These are phyloP conservation scores for Archips crataeganus DNA, from an alignment of 2,888 invertebrate genomes.

Conservation along the genomic window DNA sequence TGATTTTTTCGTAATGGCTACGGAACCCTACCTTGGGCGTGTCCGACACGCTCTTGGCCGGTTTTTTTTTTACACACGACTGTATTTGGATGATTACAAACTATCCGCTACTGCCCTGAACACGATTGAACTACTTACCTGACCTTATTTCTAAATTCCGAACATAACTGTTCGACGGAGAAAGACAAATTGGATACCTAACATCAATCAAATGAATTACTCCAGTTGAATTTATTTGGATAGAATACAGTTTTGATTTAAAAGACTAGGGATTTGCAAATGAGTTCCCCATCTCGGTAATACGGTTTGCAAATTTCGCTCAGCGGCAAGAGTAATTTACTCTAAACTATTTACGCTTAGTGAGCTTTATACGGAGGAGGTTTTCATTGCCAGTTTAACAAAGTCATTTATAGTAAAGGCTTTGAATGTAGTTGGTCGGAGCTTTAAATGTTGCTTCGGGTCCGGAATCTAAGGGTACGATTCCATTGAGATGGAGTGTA, in stretches of 20 bases:
- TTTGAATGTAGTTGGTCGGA: background rate
- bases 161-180: background rate
- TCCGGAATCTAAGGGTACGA: background rate
- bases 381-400: background rate
- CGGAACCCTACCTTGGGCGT: too few relatives aligned
- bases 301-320: constrained; percentile 28
- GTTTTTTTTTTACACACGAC: too few relatives aligned
- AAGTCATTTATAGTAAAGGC: background rate
- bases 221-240: constrained; percentile 9
- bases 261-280: constrained; percentile 31
- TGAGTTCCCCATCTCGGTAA: constrained; percentile 28
- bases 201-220: constrained; percentile 10
- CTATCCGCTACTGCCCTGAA: background rate
- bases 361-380: constrained; percentile 13
- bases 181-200: background rate
- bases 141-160: background rate
- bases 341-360: constrained; percentile 19
- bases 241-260: constrained; percentile 13
- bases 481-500: too few relatives aligned
- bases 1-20: too few relatives aligned
- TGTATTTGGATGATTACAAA: too few relatives aligned
- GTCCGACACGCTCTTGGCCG: too few relatives aligned
- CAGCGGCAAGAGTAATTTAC: constrained; percentile 2
- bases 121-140: background rate
- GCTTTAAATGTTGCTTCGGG: background rate